Base-by-base conservation (phyloP, 1,140 invertebrate species). In the Platyscapa corneri region DNA sequence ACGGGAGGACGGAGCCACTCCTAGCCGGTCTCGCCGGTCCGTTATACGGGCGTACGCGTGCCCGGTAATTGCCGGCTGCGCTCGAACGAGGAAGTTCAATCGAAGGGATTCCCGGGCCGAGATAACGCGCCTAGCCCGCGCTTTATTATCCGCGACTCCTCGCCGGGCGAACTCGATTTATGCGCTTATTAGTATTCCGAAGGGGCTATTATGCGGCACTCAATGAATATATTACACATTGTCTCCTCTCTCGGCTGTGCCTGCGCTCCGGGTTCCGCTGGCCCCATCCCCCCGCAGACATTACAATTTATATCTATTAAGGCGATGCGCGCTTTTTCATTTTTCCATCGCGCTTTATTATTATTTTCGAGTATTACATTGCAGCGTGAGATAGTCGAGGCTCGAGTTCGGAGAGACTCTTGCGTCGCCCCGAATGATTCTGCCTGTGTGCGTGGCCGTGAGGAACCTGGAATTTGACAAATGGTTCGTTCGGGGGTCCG, bases 181-280 rank as follows among this genome's bases (percentile, higher is more conserved):
- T 76, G 78, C 70, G 78, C 84, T 85, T 85, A 85, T 85, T 85
- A 85, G 83, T 85, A 85, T 85, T 74, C 83, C 67, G n/a, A 42
- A 75, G 67, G 75, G 60, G 46, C 39, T 49, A 80, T 85, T 80
- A 74, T 85, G 32, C n/a, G 16, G 64, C 76, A 46, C 75, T 37
- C 83, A n/a, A 84, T 80, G 65, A 85, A 85, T 85, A 80, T 78
- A 85, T 85, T 85, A 85, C 77, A 64, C 83, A 85, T 85, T 85
- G 83, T 85, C 77, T 85, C 77, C 18, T 75, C 34, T 77, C 34
- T 16, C 12, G 32, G 42, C 0, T 56, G 27, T 14, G 27, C 27
- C 5, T 64, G 30, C 8, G 20, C 64, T 27, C 27, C 46, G 18
- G 30, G 46, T 39, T 75, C 49, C 42, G n/a, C n/a, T 3, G 18